Conservation (phyloP, 2,888 invertebrate genomes). For the Amblyjoppa proteus region DNA sequence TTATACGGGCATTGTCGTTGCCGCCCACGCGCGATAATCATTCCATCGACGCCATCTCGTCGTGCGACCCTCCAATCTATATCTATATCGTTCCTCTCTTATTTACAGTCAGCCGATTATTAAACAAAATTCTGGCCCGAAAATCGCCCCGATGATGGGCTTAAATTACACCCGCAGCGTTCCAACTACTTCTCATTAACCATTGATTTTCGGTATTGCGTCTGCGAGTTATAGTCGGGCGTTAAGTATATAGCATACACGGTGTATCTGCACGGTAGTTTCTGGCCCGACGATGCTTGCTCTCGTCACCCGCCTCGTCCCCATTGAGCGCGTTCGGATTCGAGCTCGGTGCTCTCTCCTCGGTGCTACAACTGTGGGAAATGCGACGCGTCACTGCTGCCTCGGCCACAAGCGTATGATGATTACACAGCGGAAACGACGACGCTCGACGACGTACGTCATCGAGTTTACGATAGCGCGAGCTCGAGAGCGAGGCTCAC, state of each 20-base stretch:
- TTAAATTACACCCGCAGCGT: background rate
- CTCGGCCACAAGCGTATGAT: conserved; percentile 72
- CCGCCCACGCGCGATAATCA: conserved; percentile 78
- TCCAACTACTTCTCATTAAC: conserved; percentile 3
- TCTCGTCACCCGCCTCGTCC: background rate
- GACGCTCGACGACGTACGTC: conserved; percentile 72
- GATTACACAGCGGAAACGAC: conserved; percentile 78
- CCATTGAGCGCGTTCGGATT: conserved; percentile 5
- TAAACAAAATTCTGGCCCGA: conserved; percentile 41
- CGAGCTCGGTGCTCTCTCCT: conserved; percentile 18
- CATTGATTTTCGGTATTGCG: conserved; percentile 13
- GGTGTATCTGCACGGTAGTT: background rate
- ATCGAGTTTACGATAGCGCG: conserved; percentile 78
- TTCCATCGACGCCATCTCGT: conserved; percentile 77
- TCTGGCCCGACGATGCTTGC: conserved; percentile 11
- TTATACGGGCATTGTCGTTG: conserved; percentile 78
- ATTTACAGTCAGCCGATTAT: conserved; percentile 61
- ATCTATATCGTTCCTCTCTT: conserved; percentile 24
- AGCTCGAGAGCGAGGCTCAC: conserved; percentile 29
- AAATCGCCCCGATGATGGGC: conserved; percentile 39
- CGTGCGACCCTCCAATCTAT: background rate
- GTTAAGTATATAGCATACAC: background rate
- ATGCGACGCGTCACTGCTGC: conserved; percentile 30
- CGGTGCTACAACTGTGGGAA: conserved; percentile 35
- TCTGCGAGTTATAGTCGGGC: background rate